These are phyloP conservation scores for Copsychus sechellarum DNA, from an alignment of 2,113 vertebrate species.

Conservation along the genomic window DNA sequence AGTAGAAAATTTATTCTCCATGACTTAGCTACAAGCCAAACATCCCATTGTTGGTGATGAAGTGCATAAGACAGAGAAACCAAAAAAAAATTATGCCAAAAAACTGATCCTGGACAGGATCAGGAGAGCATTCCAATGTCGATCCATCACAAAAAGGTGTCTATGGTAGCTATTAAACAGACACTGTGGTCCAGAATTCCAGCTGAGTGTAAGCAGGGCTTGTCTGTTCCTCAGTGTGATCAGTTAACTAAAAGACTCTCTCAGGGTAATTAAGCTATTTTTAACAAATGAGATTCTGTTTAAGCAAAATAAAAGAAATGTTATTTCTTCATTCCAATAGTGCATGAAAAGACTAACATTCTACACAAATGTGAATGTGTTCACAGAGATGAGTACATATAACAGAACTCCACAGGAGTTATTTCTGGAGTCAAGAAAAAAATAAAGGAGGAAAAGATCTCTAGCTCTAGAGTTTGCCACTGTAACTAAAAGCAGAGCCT, in stretches of 20 bases:
- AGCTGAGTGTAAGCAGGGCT: background rate
- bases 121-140: background rate
- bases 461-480: background rate
- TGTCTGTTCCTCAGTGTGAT: background rate
- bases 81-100: background rate
- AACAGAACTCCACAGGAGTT: background rate
- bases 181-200: background rate
- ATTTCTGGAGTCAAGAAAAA: background rate
- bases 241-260: background rate
- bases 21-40: background rate
- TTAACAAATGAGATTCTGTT: background rate
- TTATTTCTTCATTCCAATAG: conserved; percentile 1
- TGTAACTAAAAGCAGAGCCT: background rate
- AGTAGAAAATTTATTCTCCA: background rate
- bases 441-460: background rate
- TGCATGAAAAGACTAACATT: background rate
- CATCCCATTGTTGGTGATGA: background rate
- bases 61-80: background rate
- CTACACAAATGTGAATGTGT: background rate
- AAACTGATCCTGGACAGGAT: background rate
- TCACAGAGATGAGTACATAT: background rate
- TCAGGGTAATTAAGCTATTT: background rate
- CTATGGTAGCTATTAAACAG: background rate
- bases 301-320: conserved; percentile 1
- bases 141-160: background rate